A percentile compares a stretch with the other conserved stretches of the same genome.
Evolutionary conservation across 2,888 invertebrate genomes (phyloP).

Genomic region (Macrosoma leucophasiata): DNA sequence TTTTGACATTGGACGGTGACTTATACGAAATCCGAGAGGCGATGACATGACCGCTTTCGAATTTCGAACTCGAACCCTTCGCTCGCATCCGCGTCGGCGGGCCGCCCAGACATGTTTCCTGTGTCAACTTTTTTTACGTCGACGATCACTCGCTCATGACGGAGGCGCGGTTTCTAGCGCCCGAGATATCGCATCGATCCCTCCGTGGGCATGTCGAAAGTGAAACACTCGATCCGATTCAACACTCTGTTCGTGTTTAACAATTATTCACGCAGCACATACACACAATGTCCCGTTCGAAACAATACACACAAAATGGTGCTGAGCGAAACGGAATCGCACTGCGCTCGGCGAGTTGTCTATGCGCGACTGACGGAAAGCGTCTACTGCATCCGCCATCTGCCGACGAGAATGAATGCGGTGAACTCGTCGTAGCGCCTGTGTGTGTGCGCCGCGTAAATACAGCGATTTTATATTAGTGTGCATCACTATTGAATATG

Average conservation of each 20-base stretch:
- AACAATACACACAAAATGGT: slow-evolving; percentile 72
- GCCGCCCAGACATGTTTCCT: slow-evolving; percentile 75
- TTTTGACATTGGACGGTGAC: slow-evolving; percentile 75
- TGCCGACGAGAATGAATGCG: slow-evolving; percentile 74
- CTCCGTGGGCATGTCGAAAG: slow-evolving; percentile 65
- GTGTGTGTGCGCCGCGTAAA: slow-evolving; percentile 44
- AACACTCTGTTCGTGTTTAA: slow-evolving; percentile 51
- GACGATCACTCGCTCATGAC: slow-evolving; percentile 75
- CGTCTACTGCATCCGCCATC: slow-evolving; percentile 75
- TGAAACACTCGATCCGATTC: slow-evolving; percentile 52
- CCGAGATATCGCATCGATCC: slow-evolving; percentile 71
- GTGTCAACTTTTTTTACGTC: slow-evolving; percentile 72
- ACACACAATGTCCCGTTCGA: slow-evolving; percentile 74
- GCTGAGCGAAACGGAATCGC: slow-evolving; percentile 58
- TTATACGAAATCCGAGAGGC: slow-evolving; percentile 73
- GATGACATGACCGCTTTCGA: slow-evolving; percentile 76
- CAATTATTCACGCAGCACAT: slow-evolving; percentile 69
- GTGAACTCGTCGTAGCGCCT: slow-evolving; percentile 49
- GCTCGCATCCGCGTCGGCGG: slow-evolving; percentile 72
- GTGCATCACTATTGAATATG: slow-evolving; percentile 38
- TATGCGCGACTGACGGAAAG: slow-evolving; percentile 73
- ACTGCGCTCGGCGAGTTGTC: slow-evolving; percentile 66
- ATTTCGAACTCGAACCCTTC: slow-evolving; percentile 74
- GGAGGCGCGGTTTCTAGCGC: slow-evolving; percentile 72
- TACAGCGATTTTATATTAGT: slow-evolving; percentile 47